phyloP scores from a whole-genome alignment of 2,888 invertebrate species.

The Odontomyia ornata region DNA sequence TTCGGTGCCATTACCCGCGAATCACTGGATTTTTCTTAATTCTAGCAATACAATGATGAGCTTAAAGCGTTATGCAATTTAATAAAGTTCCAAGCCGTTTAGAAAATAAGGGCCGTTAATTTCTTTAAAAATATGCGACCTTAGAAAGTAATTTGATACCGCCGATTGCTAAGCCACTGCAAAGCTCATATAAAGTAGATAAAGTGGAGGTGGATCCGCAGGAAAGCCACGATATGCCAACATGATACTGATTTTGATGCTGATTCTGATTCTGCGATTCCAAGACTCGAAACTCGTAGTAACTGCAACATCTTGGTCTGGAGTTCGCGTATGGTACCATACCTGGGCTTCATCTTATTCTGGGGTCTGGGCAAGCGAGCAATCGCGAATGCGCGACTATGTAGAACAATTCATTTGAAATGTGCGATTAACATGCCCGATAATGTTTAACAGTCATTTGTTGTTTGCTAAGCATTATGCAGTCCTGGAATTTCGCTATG shows the following conservation, averaged over 20 bases:
- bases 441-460: slow-evolving; percentile 55
- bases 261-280: slow-evolving; percentile 42
- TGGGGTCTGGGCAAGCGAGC: slow-evolving; percentile 14
- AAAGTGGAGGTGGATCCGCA: slow-evolving; percentile 29
- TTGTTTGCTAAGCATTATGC: slow-evolving; percentile 54
- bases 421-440: slow-evolving; percentile 55
- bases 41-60: too few species aligned
- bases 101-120: too few species aligned
- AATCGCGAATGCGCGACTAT: slow-evolving; percentile 44
- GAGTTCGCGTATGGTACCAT: neutral
- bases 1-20: too few species aligned
- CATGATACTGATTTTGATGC: slow-evolving; percentile 37
- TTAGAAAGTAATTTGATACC: neutral
- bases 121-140: too few species aligned
- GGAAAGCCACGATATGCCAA: slow-evolving; percentile 42
- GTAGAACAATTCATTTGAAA: slow-evolving; percentile 55
- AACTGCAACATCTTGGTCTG: neutral
- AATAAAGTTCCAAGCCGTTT: too few species aligned
- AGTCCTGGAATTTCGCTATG: slow-evolving; percentile 53
- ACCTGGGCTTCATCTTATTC: slow-evolving; percentile 11
- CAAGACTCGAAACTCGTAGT: neutral
- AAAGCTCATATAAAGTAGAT: neutral
- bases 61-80: too few species aligned
- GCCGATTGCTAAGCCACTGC: neutral
- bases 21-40: too few species aligned